These are phyloP conservation scores for Siniperca obscura DNA, from an alignment of 2,797 vertebrate genomes.

Conservation along the genomic window DNA sequence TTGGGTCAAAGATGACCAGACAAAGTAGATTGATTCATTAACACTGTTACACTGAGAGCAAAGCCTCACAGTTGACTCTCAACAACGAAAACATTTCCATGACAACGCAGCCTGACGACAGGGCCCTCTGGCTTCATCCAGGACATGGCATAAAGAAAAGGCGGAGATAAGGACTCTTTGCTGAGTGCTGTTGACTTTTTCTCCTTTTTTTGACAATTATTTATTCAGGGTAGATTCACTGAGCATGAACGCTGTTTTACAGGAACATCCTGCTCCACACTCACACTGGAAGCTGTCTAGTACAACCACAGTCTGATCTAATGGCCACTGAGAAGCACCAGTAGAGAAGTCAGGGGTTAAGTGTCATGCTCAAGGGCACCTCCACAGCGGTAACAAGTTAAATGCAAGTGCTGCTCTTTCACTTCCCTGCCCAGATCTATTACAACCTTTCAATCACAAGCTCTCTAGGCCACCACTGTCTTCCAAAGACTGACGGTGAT, in stretches of 20 bases:
- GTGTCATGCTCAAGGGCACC: slow-evolving; percentile 11
- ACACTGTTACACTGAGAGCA: slow-evolving; percentile 31
- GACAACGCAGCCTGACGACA: slow-evolving; percentile 40
- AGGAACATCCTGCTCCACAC: slow-evolving; percentile 7
- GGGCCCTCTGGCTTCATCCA: slow-evolving; percentile 16
- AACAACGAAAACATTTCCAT: slow-evolving; percentile 47
- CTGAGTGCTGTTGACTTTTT: slow-evolving; percentile 29
- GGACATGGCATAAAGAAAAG: slow-evolving; percentile 41
- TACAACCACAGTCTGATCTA: slow-evolving; percentile 14
- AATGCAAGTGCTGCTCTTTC: slow-evolving; percentile 15
- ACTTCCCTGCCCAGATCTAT: slow-evolving; percentile 1
- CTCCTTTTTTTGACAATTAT: slow-evolving; percentile 9
- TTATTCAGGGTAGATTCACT: slow-evolving; percentile 22
- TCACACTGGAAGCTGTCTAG: neutral
- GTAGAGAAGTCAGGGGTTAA: neutral
- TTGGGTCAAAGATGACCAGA: slow-evolving; percentile 52
- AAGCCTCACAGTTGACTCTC: slow-evolving; percentile 28
- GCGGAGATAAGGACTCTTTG: slow-evolving; percentile 55
- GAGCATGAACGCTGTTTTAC: neutral
- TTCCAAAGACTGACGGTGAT: neutral
- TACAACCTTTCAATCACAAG: neutral
- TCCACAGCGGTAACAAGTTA: neutral
- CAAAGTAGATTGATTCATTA: slow-evolving; percentile 62
- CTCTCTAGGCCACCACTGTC: neutral
- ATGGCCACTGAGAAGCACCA: slow-evolving; percentile 1